These are phyloP conservation scores for Mesorhabditis belari DNA, from an alignment of 2,888 invertebrate genomes.

Conservation along the genomic window DNA sequence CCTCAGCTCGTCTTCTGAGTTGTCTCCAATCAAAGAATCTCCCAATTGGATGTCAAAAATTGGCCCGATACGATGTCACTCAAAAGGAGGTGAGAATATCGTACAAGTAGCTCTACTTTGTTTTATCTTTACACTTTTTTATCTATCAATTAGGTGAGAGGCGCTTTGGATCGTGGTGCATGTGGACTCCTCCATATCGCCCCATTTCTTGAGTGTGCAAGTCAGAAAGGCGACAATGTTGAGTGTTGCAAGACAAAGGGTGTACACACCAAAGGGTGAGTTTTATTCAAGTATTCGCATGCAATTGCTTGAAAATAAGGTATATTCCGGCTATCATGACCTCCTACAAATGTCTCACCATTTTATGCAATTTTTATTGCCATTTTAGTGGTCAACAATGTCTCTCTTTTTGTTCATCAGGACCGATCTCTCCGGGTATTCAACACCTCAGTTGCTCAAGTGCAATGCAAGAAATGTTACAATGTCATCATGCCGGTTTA, in stretches of 20 bases:
- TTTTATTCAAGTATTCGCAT: not conserved
- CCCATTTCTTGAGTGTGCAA: slow-evolving; percentile 48
- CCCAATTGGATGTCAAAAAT: slow-evolving; percentile 40
- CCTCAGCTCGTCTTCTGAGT: slow-evolving; percentile 14
- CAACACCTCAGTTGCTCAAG: slow-evolving; percentile 46
- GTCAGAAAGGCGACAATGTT: slow-evolving; percentile 41
- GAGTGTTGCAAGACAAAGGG: slow-evolving; percentile 40
- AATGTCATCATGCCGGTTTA: slow-evolving; percentile 47
- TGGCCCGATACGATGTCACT: slow-evolving; percentile 50
- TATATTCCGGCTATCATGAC: not conserved
- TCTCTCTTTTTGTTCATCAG: slow-evolving; percentile 46
- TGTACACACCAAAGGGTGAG: slow-evolving; percentile 36
- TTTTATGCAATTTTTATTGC: too few relatives aligned
- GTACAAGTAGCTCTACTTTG: not conserved
- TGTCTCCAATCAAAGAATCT: slow-evolving; percentile 42
- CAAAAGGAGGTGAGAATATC: slow-evolving; percentile 31
- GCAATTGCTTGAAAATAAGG: not conserved
- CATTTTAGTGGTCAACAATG: slow-evolving; percentile 48
- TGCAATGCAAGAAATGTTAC: slow-evolving; percentile 42
- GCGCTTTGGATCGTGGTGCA: slow-evolving; percentile 44
- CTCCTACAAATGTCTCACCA: too few relatives aligned
- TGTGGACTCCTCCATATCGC: slow-evolving; percentile 48
- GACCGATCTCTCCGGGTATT: slow-evolving; percentile 38
- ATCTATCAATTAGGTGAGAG: slow-evolving; percentile 25
- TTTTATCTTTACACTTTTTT: too few relatives aligned